phyloP scores from a whole-genome alignment of 1,140 invertebrate species.

The Drosophila bocqueti region DNA sequence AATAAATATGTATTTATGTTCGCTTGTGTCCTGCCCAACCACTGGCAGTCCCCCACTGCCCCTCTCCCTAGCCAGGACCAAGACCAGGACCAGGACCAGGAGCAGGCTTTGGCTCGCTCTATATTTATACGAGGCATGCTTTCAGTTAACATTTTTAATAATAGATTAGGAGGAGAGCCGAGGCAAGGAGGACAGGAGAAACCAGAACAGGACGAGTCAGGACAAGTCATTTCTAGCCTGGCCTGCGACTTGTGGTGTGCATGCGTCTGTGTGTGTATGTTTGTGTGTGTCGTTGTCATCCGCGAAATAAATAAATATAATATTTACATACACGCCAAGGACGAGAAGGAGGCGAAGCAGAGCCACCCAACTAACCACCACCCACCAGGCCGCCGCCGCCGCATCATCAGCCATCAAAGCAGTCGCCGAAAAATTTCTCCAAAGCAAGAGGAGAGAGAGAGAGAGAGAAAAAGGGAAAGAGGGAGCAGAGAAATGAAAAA shows the following conservation, averaged over 20 bases:
- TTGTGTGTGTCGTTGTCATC: constrained; percentile 27
- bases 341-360: neutral
- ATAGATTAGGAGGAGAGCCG: constrained; percentile 56
- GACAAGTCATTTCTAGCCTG: constrained; percentile 13
- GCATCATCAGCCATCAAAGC: constrained; percentile 43
- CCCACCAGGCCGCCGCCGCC: neutral
- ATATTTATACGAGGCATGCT: constrained; percentile 60
- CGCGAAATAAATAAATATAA: constrained; percentile 55
- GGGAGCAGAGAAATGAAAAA: neutral
- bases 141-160: constrained; percentile 72
- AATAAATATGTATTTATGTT: constrained; percentile 84
- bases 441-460: neutral
- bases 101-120: constrained; percentile 23
- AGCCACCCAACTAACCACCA: constrained; percentile 43
- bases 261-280: neutral
- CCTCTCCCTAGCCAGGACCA: neutral
- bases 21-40: constrained; percentile 19
- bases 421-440: constrained; percentile 38
- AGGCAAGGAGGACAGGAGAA: neutral
- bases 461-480: neutral
- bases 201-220: neutral
- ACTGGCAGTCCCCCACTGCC: neutral
- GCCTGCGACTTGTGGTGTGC: constrained; percentile 4
- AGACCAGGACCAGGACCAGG: constrained; percentile 22
- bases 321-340: constrained; percentile 41